Base-by-base conservation (phyloP, 64 coral and sea anemone species). In the Anthopleura sola region DNA sequence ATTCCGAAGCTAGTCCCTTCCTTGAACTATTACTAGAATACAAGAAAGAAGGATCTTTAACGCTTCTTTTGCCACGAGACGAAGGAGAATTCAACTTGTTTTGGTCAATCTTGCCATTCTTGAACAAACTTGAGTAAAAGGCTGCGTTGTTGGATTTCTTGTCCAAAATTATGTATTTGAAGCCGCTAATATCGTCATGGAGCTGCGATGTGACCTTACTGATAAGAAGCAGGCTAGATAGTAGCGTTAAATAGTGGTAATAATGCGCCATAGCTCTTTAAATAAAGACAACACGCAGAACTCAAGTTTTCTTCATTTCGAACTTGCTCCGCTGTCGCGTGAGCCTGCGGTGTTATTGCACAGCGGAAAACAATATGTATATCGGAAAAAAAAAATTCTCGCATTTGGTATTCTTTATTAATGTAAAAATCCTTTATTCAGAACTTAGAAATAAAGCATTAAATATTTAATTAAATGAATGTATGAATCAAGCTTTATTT, bases 1-100 rank as follows among this genome's bases (percentile, higher is more conserved):
- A 91, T 37, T 91, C 89, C 6, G 68, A 34, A 68, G 84, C 78
- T 29, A 83, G 20, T 79, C 36, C 76, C 47, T 6, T 11, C 76
- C 39, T 38, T 79, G 76, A 44, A 79, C 44, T 33, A 79, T 79
- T 79, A 38, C 24, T 38, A 71, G 66, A 34, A 34, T 71, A 71
- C 29, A 32, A 32, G 5, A 32, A 34, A 71, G 66, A 15, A 13
- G 66, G 34, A 13, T 10, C 11, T 71, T 33, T 18, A 3, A 34
- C 2, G 66, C 31, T 71, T 71, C 66, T 71, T 71, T 71, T 71
- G n/a, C 66, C 28, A 17, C 66, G 66, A 71, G 66, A 14, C 14
- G 15, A 71, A 36, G 10, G 28, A 32, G 66, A 71, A 32, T 11
- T 71, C 66, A 71, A 71, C 66, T 71, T 71, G 66, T 29, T 34